Conservation (phyloP, 2,797 vertebrate genomes). For the Muraenolepis orangiensis region DNA sequence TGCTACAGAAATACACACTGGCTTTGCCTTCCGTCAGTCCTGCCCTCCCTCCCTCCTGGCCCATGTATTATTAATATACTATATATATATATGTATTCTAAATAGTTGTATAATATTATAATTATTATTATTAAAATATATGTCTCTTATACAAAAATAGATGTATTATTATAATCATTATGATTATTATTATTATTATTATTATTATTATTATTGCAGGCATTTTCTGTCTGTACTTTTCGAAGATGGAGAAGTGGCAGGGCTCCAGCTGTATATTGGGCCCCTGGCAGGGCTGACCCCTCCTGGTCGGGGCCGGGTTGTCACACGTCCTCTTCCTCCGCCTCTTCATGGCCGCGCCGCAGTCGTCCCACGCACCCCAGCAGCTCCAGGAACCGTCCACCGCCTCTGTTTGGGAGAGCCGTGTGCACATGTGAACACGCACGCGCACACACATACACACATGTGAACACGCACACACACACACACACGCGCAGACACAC, state of each 20-base stretch:
- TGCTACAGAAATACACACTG: too few species aligned
- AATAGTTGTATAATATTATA: not conserved
- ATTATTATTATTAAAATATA: too few species aligned
- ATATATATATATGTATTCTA: too few species aligned
- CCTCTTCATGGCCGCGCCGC: conserved; percentile 72
- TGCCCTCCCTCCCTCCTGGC: too few species aligned
- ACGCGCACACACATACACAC: too few species aligned
- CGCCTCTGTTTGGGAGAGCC: conserved; percentile 60
- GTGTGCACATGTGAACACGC: not conserved
- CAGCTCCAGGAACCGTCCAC: conserved; percentile 89
- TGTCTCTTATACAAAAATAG: too few species aligned
- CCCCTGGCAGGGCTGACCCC: conserved; percentile 79
- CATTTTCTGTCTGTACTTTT: conserved; percentile 53
- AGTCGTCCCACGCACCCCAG: conserved; percentile 86
- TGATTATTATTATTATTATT: too few species aligned
- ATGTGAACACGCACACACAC: too few species aligned
- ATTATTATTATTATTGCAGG: not conserved
- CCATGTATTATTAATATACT: not conserved
- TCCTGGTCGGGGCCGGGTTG: conserved; percentile 76
- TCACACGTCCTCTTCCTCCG: conserved; percentile 77
- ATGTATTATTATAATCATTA: too few species aligned
- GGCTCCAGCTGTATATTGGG: conserved; percentile 65
- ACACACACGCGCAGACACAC: not conserved
- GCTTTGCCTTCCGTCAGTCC: too few species aligned
- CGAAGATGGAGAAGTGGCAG: conserved; percentile 82